Percentiles rank a stretch among this genome's conserved stretches.
phyloP scores from a whole-genome alignment of 2,888 invertebrate genomes.

The Sycophila texana region DNA sequence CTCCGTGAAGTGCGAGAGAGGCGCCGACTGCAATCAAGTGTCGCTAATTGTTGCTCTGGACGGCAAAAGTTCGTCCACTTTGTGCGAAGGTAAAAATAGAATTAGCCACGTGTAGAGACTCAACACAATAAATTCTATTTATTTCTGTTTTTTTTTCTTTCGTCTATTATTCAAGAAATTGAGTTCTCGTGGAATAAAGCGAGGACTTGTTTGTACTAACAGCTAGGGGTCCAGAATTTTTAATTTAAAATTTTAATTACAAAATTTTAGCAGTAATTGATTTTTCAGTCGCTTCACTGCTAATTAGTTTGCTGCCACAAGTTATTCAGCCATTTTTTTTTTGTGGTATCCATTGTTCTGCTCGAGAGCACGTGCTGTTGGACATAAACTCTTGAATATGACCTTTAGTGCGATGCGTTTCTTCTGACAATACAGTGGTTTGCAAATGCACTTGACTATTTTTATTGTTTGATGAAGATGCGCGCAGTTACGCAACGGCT shows the following conservation, averaged over 20 bases:
- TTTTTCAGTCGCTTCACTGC: too few relatives aligned
- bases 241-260: too few relatives aligned
- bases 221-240: neutral
- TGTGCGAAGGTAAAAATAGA: neutral
- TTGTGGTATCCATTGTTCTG: neutral
- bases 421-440: conserved; percentile 9
- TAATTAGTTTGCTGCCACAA: too few relatives aligned
- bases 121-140: too few relatives aligned
- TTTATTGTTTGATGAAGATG: conserved; percentile 35
- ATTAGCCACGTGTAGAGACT: too few relatives aligned
- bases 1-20: neutral
- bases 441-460: conserved; percentile 24
- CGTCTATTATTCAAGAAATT: too few relatives aligned
- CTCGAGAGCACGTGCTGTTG: neutral
- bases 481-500: conserved; percentile 3
- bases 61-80: neutral
- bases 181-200: too few relatives aligned
- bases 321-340: neutral
- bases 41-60: neutral
- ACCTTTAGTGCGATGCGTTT: conserved; percentile 8
- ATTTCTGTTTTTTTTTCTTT: too few relatives aligned
- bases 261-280: too few relatives aligned
- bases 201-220: neutral
- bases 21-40: neutral
- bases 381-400: conserved; percentile 15